Evolutionary conservation across 2,113 vertebrate species (phyloP).

Genomic region (Clarias batrachus): DNA sequence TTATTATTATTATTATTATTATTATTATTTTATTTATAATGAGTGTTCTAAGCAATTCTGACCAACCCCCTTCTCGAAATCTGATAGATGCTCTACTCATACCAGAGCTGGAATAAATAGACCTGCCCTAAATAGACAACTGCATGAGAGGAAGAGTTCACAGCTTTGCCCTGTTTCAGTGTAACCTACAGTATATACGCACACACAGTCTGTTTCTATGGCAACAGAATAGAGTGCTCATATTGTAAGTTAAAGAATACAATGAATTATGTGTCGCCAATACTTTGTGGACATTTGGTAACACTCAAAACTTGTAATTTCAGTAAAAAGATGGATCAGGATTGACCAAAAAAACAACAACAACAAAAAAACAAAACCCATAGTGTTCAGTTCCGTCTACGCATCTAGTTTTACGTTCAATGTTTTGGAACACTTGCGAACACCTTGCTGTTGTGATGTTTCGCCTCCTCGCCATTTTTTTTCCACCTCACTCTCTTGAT

Average conservation of each 20-base stretch:
- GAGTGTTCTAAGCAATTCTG: neutral
- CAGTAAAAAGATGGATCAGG: neutral
- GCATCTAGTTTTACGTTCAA: neutral
- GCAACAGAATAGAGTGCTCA: neutral
- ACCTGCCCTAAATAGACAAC: slow-evolving; percentile 73
- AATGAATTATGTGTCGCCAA: neutral
- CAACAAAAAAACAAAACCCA: neutral
- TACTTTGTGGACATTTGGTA: neutral
- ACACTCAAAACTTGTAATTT: neutral
- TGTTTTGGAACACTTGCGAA: neutral
- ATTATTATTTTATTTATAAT: neutral
- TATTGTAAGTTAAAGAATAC: neutral
- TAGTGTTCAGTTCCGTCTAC: neutral
- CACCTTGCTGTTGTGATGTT: neutral
- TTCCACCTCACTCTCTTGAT: neutral
- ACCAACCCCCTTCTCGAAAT: slow-evolving; percentile 62
- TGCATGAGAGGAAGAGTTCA: slow-evolving; percentile 21
- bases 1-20: no score
- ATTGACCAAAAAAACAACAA: neutral
- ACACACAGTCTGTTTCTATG: neutral
- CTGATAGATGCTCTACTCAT: slow-evolving; percentile 66
- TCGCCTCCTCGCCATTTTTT: neutral
- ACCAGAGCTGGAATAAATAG: slow-evolving; percentile 76
- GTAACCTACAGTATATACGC: neutral
- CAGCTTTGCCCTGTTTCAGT: neutral